Evolutionary conservation across 2,797 vertebrate genomes (phyloP).

Genomic region (Furcifer pardalis): DNA sequence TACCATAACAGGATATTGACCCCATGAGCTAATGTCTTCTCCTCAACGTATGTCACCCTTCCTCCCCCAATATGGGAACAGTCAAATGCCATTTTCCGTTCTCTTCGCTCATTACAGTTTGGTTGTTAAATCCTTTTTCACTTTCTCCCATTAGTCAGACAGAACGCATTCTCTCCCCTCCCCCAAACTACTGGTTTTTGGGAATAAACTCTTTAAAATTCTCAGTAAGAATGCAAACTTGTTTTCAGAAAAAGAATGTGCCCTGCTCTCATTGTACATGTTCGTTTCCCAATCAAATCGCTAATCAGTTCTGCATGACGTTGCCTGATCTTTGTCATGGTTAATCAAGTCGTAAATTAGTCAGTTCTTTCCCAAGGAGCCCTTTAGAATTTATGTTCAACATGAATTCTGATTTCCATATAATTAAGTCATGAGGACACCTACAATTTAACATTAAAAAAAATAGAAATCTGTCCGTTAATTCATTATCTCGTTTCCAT

Average conservation of each 20-base stretch:
- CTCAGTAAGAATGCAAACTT: not conserved
- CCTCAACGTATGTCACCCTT: too few relatives aligned
- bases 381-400: not conserved
- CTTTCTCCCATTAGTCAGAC: not conserved
- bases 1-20: too few relatives aligned
- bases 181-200: not conserved
- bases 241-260: too few relatives aligned
- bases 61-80: too few relatives aligned
- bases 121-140: not conserved
- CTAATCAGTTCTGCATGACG: not conserved
- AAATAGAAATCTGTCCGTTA: not conserved
- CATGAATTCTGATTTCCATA: not conserved
- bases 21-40: too few relatives aligned
- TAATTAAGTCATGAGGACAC: not conserved
- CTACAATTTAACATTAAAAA: not conserved
- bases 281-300: not conserved
- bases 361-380: not conserved
- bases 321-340: not conserved
- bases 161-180: not conserved
- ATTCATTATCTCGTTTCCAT: not conserved
- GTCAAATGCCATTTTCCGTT: not conserved
- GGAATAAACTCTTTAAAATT: not conserved
- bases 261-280: too few relatives aligned
- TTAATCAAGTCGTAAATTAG: slow-evolving; percentile 3
- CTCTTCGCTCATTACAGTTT: not conserved